phyloP scores from a whole-genome alignment of 1,140 invertebrate genomes.

The Leptopilina boulardi region DNA sequence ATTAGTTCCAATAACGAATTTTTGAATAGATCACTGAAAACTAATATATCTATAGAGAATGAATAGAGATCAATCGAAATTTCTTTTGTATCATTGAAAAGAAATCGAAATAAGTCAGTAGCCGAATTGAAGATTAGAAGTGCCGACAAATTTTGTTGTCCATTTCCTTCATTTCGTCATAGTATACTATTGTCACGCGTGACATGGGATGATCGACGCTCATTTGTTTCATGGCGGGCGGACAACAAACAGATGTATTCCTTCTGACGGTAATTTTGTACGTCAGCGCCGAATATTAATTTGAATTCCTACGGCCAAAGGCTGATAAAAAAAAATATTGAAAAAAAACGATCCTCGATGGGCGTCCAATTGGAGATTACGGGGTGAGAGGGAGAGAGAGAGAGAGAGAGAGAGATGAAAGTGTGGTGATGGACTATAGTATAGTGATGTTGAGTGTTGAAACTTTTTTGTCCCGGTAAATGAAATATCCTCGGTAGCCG shows the following conservation, averaged over 20 bases:
- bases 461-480: conserved; percentile 70
- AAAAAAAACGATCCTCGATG: conserved; percentile 22
- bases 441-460: conserved; percentile 35
- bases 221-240: conserved; percentile 73
- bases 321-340: background rate
- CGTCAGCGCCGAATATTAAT: conserved; percentile 77
- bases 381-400: background rate
- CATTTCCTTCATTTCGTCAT: conserved; percentile 6
- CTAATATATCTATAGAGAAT: background rate
- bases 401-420: conserved; percentile 40
- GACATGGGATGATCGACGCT: conserved; percentile 65
- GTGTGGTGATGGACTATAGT: conserved; percentile 46
- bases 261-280: conserved; percentile 70
- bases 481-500: conserved; percentile 73
- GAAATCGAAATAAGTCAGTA: background rate
- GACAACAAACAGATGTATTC: conserved; percentile 45
- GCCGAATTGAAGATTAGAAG: conserved; percentile 1
- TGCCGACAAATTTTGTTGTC: conserved; percentile 4
- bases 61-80: background rate
- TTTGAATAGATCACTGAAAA: conserved; percentile 12
- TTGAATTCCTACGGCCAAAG: conserved; percentile 68
- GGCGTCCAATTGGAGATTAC: background rate
- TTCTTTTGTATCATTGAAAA: conserved; percentile 2
- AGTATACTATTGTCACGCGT: background rate
- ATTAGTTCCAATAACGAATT: background rate